Percentiles rank a stretch among this genome's conserved stretches.
phyloP scores from a whole-genome alignment of 2,113 vertebrate genomes.

The Lampris megalopsis region DNA sequence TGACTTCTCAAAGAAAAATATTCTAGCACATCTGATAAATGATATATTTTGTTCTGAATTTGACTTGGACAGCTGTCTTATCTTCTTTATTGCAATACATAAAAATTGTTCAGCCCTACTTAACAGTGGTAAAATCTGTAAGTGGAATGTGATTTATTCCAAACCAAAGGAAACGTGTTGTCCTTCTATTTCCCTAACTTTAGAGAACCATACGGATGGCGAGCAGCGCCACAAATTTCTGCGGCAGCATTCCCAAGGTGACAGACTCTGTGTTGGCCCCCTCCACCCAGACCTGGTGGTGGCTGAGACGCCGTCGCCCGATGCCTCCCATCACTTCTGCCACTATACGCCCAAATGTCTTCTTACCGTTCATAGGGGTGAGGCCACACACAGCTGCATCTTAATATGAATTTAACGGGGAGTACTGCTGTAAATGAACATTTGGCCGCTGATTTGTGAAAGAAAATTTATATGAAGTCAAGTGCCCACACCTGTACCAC shows the following conservation, averaged over 20 bases:
- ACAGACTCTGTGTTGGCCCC: constrained; percentile 36
- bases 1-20: too few species aligned
- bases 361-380: constrained; percentile 68
- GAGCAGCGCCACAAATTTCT: constrained; percentile 51
- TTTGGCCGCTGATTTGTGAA: too few species aligned
- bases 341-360: constrained; percentile 71
- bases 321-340: constrained; percentile 57
- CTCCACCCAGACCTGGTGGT: constrained; percentile 56
- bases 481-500: too few species aligned
- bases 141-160: background rate
- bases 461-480: too few species aligned
- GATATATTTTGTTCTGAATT: too few species aligned
- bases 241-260: constrained; percentile 19
- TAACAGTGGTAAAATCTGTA: background rate
- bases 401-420: too few species aligned
- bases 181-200: background rate
- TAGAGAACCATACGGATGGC: constrained; percentile 52
- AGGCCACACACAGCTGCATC: background rate
- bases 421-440: too few species aligned
- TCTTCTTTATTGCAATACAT: too few species aligned
- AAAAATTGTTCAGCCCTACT: too few species aligned
- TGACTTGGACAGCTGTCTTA: too few species aligned
- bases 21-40: too few species aligned
- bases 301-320: constrained; percentile 39
- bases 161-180: background rate